A percentile compares a stretch with the other conserved stretches of the same genome.
These are phyloP conservation scores for Pachyramphus minor DNA, from an alignment of 2,113 vertebrate genomes.

Conservation along the genomic window DNA sequence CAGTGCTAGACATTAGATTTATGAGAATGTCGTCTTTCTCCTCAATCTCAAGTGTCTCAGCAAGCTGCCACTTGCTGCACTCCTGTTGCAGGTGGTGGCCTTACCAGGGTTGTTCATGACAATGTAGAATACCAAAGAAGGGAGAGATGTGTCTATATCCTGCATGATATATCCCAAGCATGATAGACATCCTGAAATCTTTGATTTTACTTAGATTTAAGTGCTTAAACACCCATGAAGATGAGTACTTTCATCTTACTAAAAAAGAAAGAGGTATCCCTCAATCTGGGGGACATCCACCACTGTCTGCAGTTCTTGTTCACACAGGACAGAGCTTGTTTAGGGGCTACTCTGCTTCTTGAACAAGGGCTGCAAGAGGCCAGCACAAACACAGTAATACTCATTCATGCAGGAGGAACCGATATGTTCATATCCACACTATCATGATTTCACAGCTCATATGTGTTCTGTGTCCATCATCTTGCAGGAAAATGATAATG, in stretches of 20 bases:
- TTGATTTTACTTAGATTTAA: neutral
- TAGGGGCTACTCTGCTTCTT: neutral
- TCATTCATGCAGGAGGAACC: neutral
- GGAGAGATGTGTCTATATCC: neutral
- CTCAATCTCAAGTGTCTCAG: neutral
- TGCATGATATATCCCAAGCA: neutral
- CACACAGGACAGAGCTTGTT: neutral
- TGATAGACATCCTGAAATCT: neutral
- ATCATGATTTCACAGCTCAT: neutral
- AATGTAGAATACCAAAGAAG: neutral
- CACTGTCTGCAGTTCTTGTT: neutral
- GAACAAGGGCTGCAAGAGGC: neutral
- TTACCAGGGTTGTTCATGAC: neutral
- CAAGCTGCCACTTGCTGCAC: neutral
- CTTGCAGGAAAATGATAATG: neutral
- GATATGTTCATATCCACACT: neutral
- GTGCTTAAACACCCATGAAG: neutral
- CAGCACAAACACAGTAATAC: neutral
- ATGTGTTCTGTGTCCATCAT: neutral
- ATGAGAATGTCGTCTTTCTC: neutral
- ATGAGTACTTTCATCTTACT: neutral
- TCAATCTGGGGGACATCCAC: neutral
- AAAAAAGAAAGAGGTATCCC: neutral
- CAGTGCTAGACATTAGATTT: neutral
- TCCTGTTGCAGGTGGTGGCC: neutral